Evolutionary conservation across 2,113 vertebrate genomes (phyloP), one percentile per base, ranked within the genome.

Genomic region (Choloepus hoffmanni): DNA sequence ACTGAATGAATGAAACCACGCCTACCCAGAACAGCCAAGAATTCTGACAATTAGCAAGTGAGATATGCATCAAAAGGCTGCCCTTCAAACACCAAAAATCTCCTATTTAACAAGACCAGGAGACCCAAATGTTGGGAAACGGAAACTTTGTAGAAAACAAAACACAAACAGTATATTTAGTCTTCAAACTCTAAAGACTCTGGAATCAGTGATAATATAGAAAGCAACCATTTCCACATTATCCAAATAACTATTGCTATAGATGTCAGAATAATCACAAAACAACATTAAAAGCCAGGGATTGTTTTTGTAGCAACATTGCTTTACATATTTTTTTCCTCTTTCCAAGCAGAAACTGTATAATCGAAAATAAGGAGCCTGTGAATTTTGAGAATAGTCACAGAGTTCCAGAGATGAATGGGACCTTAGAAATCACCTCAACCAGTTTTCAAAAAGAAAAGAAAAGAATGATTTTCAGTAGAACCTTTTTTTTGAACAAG

Each of bases 261-360:
- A n/a, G 50, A 60, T 45, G 53, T 33, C 74, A 93, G 89, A 95
- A 89, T 93, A 89, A 89, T 63, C 36, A 48, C 6, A 58, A 89
- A 90, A 68, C 65, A 79, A 13, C 77, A 91, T 67, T 70, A 93
- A 95, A 82, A 94, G n/a, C 30, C 16, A 50, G 23, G 9, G 24
- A 30, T 70, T 60, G 16, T 8, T 89, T 94, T 91, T 48, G 72
- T 74, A 73, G 45, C 2, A 6, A 4, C 26, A 53, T 76, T 90
- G 78, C 55, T 88, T 63, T 86, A 53, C 7, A 14, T 67, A 11
- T 53, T 36, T 65, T 93, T 77, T 88, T 84, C 67, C 43, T 85
- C 36, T 90, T 84, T n/a, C 18, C 53, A 62, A 48, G 55, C 77
- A 89, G 88, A 88, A 95, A n/a, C 28, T 13, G 63, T 26, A 7